Percentiles rank a stretch among this genome's conserved stretches.
These are phyloP conservation scores for Camptogramma bilineatum DNA, from an alignment of 2,888 invertebrate species.

Conservation along the genomic window DNA sequence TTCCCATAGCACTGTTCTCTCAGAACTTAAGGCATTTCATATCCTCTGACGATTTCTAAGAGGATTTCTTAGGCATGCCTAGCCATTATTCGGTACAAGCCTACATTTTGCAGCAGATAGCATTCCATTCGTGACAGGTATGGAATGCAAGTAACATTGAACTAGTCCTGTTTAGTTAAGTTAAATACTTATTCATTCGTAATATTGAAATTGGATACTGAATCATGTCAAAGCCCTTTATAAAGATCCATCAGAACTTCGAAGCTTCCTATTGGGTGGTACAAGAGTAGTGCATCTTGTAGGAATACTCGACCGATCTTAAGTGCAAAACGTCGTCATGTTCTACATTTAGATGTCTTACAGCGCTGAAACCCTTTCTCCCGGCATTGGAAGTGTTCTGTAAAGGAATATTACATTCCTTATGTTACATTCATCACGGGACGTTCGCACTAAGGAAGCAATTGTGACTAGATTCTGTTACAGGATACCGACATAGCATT, in stretches of 20 bases:
- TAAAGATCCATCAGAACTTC: slow-evolving; percentile 16
- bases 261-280: slow-evolving; percentile 46
- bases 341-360: slow-evolving; percentile 57
- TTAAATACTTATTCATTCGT: background rate
- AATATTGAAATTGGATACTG: too few relatives aligned
- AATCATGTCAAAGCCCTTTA: background rate
- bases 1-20: too few relatives aligned
- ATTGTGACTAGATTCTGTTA: background rate
- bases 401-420: slow-evolving; percentile 21
- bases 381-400: slow-evolving; percentile 28
- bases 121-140: too few relatives aligned
- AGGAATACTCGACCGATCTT: slow-evolving; percentile 53
- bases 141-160: too few relatives aligned
- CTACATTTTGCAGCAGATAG: too few relatives aligned
- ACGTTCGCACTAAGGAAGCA: background rate
- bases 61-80: too few relatives aligned
- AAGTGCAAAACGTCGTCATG: slow-evolving; percentile 65
- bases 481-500: too few relatives aligned
- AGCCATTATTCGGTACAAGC: too few relatives aligned
- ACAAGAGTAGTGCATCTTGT: slow-evolving; percentile 59
- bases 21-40: too few relatives aligned
- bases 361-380: slow-evolving; percentile 36
- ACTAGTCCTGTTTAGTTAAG: background rate
- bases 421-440: slow-evolving; percentile 15
- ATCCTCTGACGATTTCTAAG: too few relatives aligned